phyloP scores from a whole-genome alignment of 2,888 invertebrate species.

The Aphidoletes aphidimyza region DNA sequence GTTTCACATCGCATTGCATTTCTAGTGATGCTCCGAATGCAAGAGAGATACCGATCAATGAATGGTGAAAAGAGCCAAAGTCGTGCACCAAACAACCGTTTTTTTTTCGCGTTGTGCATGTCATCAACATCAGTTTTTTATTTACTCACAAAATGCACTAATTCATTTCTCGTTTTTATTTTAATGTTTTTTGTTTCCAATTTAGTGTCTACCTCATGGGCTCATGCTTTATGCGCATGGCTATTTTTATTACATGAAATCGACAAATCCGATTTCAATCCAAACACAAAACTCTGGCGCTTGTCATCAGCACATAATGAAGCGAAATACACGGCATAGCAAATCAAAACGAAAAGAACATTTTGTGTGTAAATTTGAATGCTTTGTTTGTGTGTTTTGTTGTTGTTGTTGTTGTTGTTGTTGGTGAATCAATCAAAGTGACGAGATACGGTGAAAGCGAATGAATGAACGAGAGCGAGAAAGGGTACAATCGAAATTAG shows the following conservation, averaged over 20 bases:
- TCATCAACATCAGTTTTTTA: constrained; percentile 37
- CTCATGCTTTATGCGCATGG: constrained; percentile 1
- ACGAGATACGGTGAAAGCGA: neutral
- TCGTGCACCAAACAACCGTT: constrained; percentile 34
- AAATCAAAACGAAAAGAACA: constrained; percentile 2
- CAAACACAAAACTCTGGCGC: no score
- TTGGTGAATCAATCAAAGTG: constrained; percentile 23
- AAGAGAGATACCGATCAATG: neutral
- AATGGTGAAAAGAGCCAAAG: neutral
- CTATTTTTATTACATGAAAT: constrained; percentile 19
- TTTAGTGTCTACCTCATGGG: constrained; percentile 25
- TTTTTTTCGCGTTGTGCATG: constrained; percentile 49
- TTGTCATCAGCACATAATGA: no score
- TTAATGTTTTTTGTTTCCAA: no score
- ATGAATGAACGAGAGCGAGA: neutral
- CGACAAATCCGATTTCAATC: neutral
- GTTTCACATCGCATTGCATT: constrained; percentile 31
- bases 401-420: neutral
- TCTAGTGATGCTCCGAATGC: neutral
- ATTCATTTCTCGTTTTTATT: constrained; percentile 42
- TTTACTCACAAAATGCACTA: constrained; percentile 25
- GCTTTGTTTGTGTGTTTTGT: neutral
- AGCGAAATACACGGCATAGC: neutral
- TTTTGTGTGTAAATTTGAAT: constrained; percentile 14
- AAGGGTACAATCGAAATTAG: neutral